Base-by-base conservation (phyloP, 2,797 vertebrate species). In the Echeneis naucrates region DNA sequence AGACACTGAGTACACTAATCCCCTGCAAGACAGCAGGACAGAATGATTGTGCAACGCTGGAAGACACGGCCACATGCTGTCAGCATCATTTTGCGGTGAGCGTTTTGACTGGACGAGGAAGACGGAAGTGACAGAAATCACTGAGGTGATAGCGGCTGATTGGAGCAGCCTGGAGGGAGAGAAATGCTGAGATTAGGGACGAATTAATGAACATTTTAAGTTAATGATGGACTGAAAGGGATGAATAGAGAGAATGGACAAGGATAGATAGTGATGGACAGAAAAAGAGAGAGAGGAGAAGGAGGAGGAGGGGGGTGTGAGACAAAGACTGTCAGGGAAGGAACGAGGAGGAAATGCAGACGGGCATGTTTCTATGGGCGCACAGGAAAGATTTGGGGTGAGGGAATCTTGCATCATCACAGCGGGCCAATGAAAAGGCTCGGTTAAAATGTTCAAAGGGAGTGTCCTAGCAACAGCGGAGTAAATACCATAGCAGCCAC, bases 391-490 rank as follows among this genome's bases (percentile, higher is more conserved):
- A 95, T 93, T 93, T 92, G 87, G 93, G 91, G 88, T 92, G 91
- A 94, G 90, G 89, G 91, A 94, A 86, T 92, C 91, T 95, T 95
- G 94, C 96, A 96, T 96, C 96, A 96, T 95, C 87, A 53, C 57
- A 21, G 78, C 67, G 47, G 78, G 83, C 95, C 94, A 95, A 95
- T 95, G 86, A 85, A 64, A 92, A 69, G 74, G 79, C 89, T 89
- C 61, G 38, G 80, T 90, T 88, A 82, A 89, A 94, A 95, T 93
- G 90, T 94, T 94, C 94, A 94, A 94, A 95, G 93, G 94, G 95
- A 94, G 95, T 95, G 94, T 95, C 95, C 94, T 95, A 95, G 95
- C 95, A 95, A 95, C 95, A 95, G 94, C 82, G 59, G 85, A 92
- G 92, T 94, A 93, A 93, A 95, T 94, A 93, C 90, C 91, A 89